These are phyloP conservation scores for Calidris pygmaea DNA, from an alignment of 2,113 vertebrate species.

Conservation along the genomic window DNA sequence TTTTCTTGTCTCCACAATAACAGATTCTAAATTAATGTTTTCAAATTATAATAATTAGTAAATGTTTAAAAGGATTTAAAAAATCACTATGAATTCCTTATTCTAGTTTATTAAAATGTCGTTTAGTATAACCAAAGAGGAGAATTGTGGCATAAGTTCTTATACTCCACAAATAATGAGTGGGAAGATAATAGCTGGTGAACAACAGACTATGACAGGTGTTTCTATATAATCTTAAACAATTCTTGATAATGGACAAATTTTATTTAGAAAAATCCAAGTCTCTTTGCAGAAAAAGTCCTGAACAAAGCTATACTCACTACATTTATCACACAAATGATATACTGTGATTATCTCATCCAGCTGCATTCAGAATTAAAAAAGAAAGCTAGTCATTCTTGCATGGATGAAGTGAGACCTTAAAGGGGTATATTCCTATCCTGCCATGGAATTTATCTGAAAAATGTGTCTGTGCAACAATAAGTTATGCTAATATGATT, in stretches of 20 bases:
- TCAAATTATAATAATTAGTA: neutral
- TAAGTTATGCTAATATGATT: constrained; percentile 14
- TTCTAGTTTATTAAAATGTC: neutral
- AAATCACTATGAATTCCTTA: neutral
- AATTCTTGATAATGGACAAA: neutral
- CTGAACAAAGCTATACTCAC: neutral
- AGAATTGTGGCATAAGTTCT: neutral
- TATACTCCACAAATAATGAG: neutral
- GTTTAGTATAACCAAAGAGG: neutral
- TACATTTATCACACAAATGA: neutral
- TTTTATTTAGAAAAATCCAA: neutral
- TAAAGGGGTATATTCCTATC: neutral
- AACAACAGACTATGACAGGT: neutral
- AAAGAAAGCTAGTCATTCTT: neutral
- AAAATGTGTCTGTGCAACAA: neutral
- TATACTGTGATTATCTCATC: neutral
- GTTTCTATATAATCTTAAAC: neutral
- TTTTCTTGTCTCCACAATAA: neutral
- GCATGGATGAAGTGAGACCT: neutral
- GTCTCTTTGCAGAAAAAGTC: neutral
- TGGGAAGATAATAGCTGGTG: neutral
- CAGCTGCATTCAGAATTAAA: neutral
- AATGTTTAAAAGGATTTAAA: neutral
- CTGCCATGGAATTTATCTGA: neutral
- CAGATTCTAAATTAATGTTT: neutral